Evolutionary conservation across 2,113 vertebrate genomes (phyloP).

Genomic region (Colistium nudipinnis): DNA sequence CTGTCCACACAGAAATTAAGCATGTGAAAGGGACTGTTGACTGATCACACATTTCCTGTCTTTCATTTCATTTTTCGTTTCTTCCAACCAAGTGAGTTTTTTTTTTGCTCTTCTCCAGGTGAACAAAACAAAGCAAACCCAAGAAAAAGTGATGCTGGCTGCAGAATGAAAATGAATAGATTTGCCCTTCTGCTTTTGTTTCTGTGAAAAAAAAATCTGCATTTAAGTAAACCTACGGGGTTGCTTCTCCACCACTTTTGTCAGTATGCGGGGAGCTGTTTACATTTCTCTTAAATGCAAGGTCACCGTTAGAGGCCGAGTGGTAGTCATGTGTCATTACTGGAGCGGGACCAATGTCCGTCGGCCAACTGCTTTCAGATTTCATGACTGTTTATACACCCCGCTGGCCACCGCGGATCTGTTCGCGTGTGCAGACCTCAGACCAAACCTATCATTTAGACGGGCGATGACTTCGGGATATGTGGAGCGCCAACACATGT

Average conservation of each 20-base stretch:
- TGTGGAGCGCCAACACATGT: slow-evolving; percentile 33
- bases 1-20: background rate
- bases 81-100: background rate
- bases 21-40: too few species aligned
- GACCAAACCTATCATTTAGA: slow-evolving; percentile 38
- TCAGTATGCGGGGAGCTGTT: slow-evolving; percentile 22
- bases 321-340: slow-evolving; percentile 37
- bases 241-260: background rate
- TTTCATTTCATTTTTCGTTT: background rate
- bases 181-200: too few species aligned
- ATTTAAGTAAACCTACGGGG: background rate
- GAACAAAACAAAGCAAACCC: background rate
- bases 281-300: slow-evolving; percentile 30
- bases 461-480: slow-evolving; percentile 65
- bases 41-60: too few species aligned
- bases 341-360: slow-evolving; percentile 46
- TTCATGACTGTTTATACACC: slow-evolving; percentile 63
- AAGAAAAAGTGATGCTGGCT: too few species aligned
- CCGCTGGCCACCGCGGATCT: slow-evolving; percentile 15
- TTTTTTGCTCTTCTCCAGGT: background rate
- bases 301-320: slow-evolving; percentile 15
- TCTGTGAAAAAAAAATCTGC: too few species aligned
- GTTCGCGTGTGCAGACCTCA: background rate
- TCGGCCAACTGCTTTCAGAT: slow-evolving; percentile 64
- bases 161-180: background rate